Base-by-base conservation (phyloP, 2,888 invertebrate genomes). In the Drosophila paracracens region DNA sequence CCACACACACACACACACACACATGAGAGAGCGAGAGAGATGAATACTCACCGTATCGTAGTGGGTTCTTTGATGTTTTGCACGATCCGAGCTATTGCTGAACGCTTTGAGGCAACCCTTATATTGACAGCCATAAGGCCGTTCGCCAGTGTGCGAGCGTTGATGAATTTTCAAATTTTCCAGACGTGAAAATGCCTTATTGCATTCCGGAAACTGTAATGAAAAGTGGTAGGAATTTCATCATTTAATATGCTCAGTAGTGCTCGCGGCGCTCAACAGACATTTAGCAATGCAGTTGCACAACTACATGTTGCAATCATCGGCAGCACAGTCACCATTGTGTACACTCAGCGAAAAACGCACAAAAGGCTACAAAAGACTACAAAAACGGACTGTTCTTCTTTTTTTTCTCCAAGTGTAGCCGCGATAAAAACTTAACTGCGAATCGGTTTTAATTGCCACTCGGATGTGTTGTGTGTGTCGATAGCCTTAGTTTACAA, bases 81-180 rank as follows among this genome's bases (percentile, higher is more conserved):
- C 99, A 60, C 99, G 94, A 92, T 99, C 99, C 1, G 99, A 99
- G 74, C 99, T 99, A 93, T 99, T 99, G 91, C 98, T 99, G 94
- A 99, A 99, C 2, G 99, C 98, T 93, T 99, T 99, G 54, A 96
- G 94, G 93, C 99, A 99, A 62, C 97, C 97, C 0, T 96, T 95
- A 81, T 97, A 98, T 82, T 98, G 98, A 91, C 99, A 99, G 68
- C 97, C 95, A 91, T 99, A 99, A 0, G 99, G 99, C 51, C 99
- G 95, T 93, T 99, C 99, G 0, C 99, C 99, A 0, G 98, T 99
- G 92, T 99, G 98, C 2, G 98, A 98, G 40, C 98, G 94, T 75
- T 98, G 96, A 94, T 99, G 99, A 84, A 99, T 99, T 94, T 99
- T 99, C 82, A 99, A 94, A 93, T 99, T 99, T 94, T 99, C 99